Base-by-base conservation (phyloP, 2,888 invertebrate species). In the Heliconius hortense region DNA sequence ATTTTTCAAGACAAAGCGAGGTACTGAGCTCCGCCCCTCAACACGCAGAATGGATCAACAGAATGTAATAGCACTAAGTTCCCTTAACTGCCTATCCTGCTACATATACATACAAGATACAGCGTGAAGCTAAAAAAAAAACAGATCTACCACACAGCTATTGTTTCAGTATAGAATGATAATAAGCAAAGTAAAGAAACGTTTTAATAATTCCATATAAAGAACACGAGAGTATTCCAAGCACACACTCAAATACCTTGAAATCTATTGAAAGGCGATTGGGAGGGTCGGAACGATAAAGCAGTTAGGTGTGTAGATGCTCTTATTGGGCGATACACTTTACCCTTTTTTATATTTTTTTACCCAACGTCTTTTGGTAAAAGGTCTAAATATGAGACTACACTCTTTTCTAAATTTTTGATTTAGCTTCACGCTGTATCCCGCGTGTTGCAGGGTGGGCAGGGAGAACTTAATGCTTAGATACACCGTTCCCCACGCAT, bases 281-380 rank as follows among this genome's bases (percentile, higher is more conserved):
- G 69, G 72, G 31, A 74, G 77, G 77, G 74, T 74, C 77, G 71
- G 39, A 28, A 73, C 73, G 70, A 73, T 76, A 76, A 72, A 78
- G 74, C 76, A 63, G 64, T 78, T 70, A 69, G 39, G 53, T 39
- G 48, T 48, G 28, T 60, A 70, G 70, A 43, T 74, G 72, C 74
- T 72, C 74, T 73, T 74, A 78, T 73, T 76, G 76, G 56, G 72
- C 72, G 74, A 76, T 74, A 74, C 74, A 72, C 63, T 74, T 75
- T 74, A 63, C 72, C 62, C 48, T 68, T 64, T 35, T 31, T n/a
- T 24, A 48, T 53, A 26, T 48, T 21, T 64, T 11, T 35, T n/a
- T 59, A 24, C 43, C 43, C n/a, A n/a, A n/a, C n/a, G n/a, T n/a
- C 15, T 18, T 43, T 43, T 43, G 43, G 43, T 15, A 35, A 35